Evolutionary conservation across 2,888 invertebrate species (phyloP).

Genomic region (Hetaerina titia): DNA sequence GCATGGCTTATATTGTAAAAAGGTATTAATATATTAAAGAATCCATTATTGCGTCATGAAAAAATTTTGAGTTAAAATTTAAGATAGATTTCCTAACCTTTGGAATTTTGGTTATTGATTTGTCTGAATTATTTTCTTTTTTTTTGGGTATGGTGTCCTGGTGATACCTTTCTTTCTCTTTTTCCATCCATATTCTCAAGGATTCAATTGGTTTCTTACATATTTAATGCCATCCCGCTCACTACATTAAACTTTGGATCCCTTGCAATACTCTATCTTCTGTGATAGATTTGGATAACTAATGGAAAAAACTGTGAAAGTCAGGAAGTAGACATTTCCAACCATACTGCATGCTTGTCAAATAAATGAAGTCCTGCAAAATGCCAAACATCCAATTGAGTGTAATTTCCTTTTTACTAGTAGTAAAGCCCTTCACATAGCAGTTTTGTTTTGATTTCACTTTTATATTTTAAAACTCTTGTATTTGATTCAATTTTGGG

Average conservation of each 20-base stretch:
- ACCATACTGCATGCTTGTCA: background rate
- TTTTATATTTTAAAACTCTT: background rate
- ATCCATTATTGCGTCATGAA: too few relatives aligned
- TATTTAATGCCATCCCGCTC: background rate
- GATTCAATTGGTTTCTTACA: background rate
- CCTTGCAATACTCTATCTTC: background rate
- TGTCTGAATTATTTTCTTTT: too few relatives aligned
- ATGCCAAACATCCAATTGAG: background rate
- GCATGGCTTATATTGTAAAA: too few relatives aligned
- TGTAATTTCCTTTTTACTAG: background rate
- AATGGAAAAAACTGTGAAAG: background rate
- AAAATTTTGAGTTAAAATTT: too few relatives aligned
- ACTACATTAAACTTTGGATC: background rate
- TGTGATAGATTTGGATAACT: background rate
- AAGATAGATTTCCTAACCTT: too few relatives aligned
- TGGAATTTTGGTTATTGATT: too few relatives aligned
- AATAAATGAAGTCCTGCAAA: background rate
- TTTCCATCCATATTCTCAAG: background rate
- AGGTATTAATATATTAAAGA: too few relatives aligned
- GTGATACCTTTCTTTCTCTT: too few relatives aligned
- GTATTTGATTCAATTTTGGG: background rate
- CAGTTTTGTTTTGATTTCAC: background rate
- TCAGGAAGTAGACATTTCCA: background rate
- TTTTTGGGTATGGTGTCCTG: too few relatives aligned
- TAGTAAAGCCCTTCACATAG: background rate